A percentile compares a stretch with the other conserved stretches of the same genome.
Conservation (phyloP, 2,797 vertebrate genomes). For the Pangasius djambal region DNA sequence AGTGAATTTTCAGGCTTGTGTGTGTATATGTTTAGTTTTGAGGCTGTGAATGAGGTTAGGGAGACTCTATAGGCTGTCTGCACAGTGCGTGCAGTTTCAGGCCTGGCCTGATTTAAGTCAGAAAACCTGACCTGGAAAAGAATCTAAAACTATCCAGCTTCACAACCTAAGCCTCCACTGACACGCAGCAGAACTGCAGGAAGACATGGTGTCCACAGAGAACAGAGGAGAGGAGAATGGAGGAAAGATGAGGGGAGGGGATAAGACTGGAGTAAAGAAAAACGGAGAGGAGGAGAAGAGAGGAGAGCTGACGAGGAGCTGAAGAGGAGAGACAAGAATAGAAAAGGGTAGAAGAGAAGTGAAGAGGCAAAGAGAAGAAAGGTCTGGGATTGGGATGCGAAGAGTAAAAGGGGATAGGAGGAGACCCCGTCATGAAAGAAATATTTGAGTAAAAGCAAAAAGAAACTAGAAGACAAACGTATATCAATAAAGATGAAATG, state of each 20-base stretch:
- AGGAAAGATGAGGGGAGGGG: not conserved
- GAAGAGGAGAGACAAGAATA: not conserved
- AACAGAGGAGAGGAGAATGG: not conserved
- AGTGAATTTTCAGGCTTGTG: not conserved
- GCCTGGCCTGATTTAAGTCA: conserved; percentile 30
- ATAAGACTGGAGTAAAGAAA: not conserved
- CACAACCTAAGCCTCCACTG: conserved; percentile 24
- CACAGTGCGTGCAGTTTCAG: conserved; percentile 16
- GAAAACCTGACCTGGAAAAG: conserved; percentile 45
- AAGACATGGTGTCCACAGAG: conserved; percentile 21
- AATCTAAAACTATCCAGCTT: conserved; percentile 40
- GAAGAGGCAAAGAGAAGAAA: not conserved
- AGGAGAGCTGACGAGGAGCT: not conserved
- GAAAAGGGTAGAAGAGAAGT: not conserved
- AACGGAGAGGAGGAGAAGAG: not conserved
- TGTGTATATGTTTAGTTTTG: conserved; percentile 17
- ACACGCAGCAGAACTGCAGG: conserved; percentile 24
- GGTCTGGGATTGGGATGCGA: not conserved
- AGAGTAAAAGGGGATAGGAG: not conserved
- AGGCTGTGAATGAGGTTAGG: conserved; percentile 24
- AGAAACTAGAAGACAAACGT: not conserved
- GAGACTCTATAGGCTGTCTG: conserved; percentile 30
- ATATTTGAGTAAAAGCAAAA: not conserved
- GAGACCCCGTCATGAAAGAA: not conserved
- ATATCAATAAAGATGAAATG: not conserved